Percentiles rank a stretch among this genome's conserved stretches.
These are phyloP conservation scores for Apodemus speciosus DNA, from an alignment of 2,113 vertebrate species.

Conservation along the genomic window DNA sequence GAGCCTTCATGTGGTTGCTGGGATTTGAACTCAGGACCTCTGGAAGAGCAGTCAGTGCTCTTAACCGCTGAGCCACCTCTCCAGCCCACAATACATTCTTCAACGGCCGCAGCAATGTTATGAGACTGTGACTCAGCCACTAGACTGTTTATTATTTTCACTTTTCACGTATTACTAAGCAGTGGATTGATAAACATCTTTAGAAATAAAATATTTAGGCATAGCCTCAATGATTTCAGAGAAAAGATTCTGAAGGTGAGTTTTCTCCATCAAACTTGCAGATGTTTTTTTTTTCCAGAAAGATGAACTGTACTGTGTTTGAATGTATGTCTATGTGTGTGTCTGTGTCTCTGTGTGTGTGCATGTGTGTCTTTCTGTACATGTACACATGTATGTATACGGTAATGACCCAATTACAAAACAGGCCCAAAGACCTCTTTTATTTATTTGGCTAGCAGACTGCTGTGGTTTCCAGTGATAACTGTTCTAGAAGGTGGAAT, in stretches of 20 bases:
- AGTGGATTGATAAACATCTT: conserved; percentile 2
- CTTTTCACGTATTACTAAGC: background rate
- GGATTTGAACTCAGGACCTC: no score
- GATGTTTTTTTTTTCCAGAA: background rate
- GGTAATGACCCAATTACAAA: background rate
- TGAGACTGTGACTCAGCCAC: background rate
- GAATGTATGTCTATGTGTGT: background rate
- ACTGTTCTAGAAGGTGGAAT: background rate
- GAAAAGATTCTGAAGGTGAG: background rate
- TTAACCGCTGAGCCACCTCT: no score
- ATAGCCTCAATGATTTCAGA: background rate
- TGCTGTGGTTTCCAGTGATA: background rate
- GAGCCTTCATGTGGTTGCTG: no score
- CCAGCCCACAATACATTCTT: background rate
- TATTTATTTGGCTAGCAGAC: background rate
- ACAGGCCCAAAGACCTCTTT: background rate
- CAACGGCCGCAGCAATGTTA: background rate
- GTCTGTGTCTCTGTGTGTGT: background rate
- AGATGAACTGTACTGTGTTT: background rate
- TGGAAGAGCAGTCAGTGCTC: no score
- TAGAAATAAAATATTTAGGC: background rate
- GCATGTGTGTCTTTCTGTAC: background rate
- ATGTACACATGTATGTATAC: no score
- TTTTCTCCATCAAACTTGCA: conserved; percentile 49
- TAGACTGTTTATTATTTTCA: background rate